These are phyloP conservation scores for Noctilio leporinus DNA, from an alignment of 2,113 vertebrate species.

Conservation along the genomic window DNA sequence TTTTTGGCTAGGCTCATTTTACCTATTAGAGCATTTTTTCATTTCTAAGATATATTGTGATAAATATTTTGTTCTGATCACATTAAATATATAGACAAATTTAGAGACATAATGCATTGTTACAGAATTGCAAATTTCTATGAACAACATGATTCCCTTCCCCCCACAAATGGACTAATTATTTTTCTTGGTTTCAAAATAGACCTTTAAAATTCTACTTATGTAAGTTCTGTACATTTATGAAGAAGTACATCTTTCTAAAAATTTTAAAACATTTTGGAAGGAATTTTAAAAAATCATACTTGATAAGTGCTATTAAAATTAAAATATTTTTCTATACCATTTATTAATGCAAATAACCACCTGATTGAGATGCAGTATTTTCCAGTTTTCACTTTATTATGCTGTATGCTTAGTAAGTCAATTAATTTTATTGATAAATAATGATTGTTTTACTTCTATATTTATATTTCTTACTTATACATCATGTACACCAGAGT, in stretches of 20 bases:
- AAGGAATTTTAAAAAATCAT: not conserved
- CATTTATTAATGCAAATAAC: not conserved
- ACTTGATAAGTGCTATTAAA: not conserved
- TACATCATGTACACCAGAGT: not conserved
- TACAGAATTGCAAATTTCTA: not conserved
- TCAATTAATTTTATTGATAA: not conserved
- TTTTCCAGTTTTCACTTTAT: not conserved
- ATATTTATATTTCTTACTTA: not conserved
- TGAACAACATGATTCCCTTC: not conserved
- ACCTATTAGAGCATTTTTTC: not conserved
- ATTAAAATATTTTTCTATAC: not conserved
- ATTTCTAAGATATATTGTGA: not conserved
- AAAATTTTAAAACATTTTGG: not conserved
- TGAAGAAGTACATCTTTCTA: not conserved
- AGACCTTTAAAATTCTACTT: not conserved
- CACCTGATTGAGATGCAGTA: not conserved
- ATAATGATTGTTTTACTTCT: not conserved
- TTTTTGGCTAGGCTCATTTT: not conserved
- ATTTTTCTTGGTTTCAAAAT: not conserved
- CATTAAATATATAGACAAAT: not conserved
- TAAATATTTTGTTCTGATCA: not conserved
- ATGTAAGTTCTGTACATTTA: not conserved
- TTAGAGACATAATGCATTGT: not conserved
- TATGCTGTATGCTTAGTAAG: not conserved
- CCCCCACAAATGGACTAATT: not conserved